Percentiles rank a stretch among this genome's conserved stretches.
These are phyloP conservation scores for Cephus nigrinus DNA, from an alignment of 2,888 invertebrate species.

Conservation along the genomic window DNA sequence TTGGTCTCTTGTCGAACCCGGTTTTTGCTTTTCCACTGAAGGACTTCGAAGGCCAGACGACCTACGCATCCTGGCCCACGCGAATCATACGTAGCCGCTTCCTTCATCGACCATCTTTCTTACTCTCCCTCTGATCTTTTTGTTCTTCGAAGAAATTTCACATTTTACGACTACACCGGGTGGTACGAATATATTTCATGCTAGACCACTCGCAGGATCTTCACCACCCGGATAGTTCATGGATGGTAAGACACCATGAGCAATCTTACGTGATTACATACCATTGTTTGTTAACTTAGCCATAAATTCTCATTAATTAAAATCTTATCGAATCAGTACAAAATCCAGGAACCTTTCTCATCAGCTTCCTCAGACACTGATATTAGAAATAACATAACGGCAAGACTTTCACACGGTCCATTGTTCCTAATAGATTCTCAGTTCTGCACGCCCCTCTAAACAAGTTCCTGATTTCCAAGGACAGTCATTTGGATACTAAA, in stretches of 20 bases:
- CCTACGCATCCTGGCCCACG: conserved; percentile 46
- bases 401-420: not conserved
- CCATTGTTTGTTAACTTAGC: not conserved
- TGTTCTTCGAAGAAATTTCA: not conserved
- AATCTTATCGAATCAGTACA: not conserved
- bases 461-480: not conserved
- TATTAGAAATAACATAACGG: not conserved
- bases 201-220: not conserved
- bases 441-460: not conserved
- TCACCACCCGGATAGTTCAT: not conserved
- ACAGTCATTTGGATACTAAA: not conserved
- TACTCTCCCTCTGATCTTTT: not conserved
- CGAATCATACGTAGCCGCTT: conserved; percentile 5
- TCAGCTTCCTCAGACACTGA: not conserved
- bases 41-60: conserved; percentile 53
- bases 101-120: not conserved
- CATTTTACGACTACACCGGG: not conserved
- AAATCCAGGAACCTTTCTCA: not conserved
- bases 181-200: not conserved
- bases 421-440: not conserved
- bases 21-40: conserved; percentile 41
- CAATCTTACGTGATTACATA: not conserved
- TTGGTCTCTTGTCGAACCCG: conserved; percentile 32
- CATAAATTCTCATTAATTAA: not conserved
- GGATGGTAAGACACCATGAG: not conserved